A percentile compares a stretch with the other conserved stretches of the same genome.
These are phyloP conservation scores for Drosophila atripex DNA, from an alignment of 2,888 invertebrate species.

Conservation along the genomic window DNA sequence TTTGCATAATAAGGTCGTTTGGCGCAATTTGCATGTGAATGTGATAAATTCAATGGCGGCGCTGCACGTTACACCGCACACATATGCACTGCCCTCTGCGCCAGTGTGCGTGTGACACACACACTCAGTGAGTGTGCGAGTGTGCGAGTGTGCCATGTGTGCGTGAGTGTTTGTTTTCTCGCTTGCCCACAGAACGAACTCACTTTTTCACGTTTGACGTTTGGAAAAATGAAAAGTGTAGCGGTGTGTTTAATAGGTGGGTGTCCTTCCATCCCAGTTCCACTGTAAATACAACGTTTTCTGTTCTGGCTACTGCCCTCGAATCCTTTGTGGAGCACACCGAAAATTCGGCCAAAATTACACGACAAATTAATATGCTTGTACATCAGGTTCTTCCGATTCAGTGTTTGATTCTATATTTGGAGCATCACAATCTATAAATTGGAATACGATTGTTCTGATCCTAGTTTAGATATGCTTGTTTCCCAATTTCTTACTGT, in stretches of 20 bases:
- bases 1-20: constrained; percentile 84
- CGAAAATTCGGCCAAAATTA: constrained; percentile 65
- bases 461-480: background rate
- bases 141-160: background rate
- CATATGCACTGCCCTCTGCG: constrained; percentile 31
- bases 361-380: constrained; percentile 59
- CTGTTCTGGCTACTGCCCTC: constrained; percentile 25
- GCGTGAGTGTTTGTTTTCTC: constrained; percentile 51
- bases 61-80: constrained; percentile 59
- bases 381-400: background rate
- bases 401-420: background rate
- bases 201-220: constrained; percentile 69
- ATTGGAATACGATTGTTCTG: background rate
- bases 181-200: constrained; percentile 48
- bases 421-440: background rate
- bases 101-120: constrained; percentile 9
- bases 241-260: constrained; percentile 78
- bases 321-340: constrained; percentile 5
- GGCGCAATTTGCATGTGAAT: constrained; percentile 84
- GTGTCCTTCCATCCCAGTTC: constrained; percentile 57
- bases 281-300: constrained; percentile 44
- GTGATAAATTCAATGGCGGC: constrained; percentile 80
- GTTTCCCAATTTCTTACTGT: background rate
- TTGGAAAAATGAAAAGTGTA: constrained; percentile 68
- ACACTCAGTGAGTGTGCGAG: too few species aligned